phyloP scores from a whole-genome alignment of 2,797 vertebrate species.

The Hippocampus kuda region DNA sequence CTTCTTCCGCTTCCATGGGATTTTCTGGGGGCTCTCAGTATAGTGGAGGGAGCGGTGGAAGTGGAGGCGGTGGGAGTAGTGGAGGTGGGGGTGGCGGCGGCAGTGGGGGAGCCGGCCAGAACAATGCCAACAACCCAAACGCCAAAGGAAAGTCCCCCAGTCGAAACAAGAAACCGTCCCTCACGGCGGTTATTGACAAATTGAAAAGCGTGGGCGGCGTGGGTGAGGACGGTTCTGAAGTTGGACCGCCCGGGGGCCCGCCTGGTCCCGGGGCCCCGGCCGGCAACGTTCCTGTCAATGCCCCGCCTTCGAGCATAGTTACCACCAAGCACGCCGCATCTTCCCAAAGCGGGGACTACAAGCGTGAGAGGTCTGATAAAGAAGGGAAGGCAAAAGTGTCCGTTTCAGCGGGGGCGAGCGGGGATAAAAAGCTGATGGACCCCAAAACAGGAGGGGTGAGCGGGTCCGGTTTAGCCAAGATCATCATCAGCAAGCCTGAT shows the following conservation, averaged over 20 bases:
- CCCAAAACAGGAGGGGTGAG: slow-evolving; percentile 78
- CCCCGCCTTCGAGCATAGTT: slow-evolving; percentile 54
- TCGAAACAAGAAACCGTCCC: slow-evolving; percentile 95
- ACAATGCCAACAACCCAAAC: slow-evolving; percentile 69
- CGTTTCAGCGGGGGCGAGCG: slow-evolving; percentile 75
- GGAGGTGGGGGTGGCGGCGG: slow-evolving; percentile 31
- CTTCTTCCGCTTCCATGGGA: slow-evolving; percentile 60
- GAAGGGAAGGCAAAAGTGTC: slow-evolving; percentile 87
- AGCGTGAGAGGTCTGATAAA: slow-evolving; percentile 91
- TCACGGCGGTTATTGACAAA: slow-evolving; percentile 97
- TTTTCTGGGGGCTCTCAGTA: slow-evolving; percentile 72
- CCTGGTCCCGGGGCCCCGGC: slow-evolving; percentile 54
- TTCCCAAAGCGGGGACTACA: slow-evolving; percentile 81
- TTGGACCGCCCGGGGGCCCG: slow-evolving; percentile 68
- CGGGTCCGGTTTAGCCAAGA: slow-evolving; percentile 88
- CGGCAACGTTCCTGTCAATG: slow-evolving; percentile 64
- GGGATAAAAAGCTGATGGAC: slow-evolving; percentile 88
- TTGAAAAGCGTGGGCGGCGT: slow-evolving; percentile 92
- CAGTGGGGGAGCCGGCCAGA: slow-evolving; percentile 41
- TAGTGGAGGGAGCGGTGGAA: slow-evolving; percentile 38
- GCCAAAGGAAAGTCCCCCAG: slow-evolving; percentile 98
- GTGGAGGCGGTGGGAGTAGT: slow-evolving; percentile 27
- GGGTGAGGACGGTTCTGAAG: slow-evolving; percentile 82
- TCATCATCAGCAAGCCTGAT: slow-evolving; percentile 97
- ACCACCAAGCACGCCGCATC: slow-evolving; percentile 79